A percentile compares a stretch with the other conserved stretches of the same genome.
These are phyloP conservation scores for Phyllopteryx taeniolatus DNA, from an alignment of 2,113 vertebrate species.

Conservation along the genomic window DNA sequence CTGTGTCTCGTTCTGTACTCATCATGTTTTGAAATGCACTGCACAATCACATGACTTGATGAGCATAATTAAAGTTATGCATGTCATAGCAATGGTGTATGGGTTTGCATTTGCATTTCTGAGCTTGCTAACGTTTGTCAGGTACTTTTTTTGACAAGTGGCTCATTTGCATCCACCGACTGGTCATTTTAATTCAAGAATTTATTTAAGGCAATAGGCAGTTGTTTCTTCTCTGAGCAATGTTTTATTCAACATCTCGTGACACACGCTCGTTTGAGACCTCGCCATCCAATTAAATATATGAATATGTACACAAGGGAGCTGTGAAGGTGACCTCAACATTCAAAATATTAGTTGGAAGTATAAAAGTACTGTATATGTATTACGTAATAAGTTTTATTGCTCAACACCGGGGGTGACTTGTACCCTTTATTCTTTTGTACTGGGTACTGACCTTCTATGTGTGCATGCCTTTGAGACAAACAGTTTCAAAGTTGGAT, in stretches of 20 bases:
- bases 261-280: conserved; percentile 55
- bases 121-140: conserved; percentile 31
- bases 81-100: background rate
- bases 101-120: conserved; percentile 23
- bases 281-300: conserved; percentile 64
- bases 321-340: conserved; percentile 54
- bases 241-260: conserved; percentile 70
- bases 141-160: conserved; percentile 46
- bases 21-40: background rate
- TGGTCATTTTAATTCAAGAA: conserved; percentile 49
- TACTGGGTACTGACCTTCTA: conserved; percentile 55
- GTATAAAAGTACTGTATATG: background rate
- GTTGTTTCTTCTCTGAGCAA: conserved; percentile 50
- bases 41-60: background rate
- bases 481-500: conserved; percentile 52
- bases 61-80: background rate
- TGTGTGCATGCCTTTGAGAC: conserved; percentile 45
- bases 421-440: conserved; percentile 10
- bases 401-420: conserved; percentile 20
- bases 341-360: conserved; percentile 32
- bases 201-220: conserved; percentile 43
- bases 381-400: conserved; percentile 15
- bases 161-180: conserved; percentile 58
- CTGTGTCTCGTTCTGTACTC: background rate
- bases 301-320: conserved; percentile 53